Evolutionary conservation across 2,888 invertebrate species (phyloP).

Genomic region (Orthosia gracilis): DNA sequence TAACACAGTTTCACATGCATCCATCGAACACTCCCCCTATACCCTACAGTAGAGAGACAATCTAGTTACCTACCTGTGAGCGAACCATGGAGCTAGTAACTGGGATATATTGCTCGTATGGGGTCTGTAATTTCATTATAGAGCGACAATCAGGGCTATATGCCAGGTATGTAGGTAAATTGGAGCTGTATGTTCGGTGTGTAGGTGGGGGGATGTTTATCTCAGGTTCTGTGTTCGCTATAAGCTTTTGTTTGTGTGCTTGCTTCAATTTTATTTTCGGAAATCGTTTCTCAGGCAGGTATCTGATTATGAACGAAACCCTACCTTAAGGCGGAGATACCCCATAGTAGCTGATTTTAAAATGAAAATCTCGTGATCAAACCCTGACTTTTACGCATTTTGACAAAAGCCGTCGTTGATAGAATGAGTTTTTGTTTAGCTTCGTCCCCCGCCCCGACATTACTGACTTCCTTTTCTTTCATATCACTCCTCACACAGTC

Average conservation of each 20-base stretch:
- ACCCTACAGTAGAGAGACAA: neutral
- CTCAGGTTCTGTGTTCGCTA: neutral
- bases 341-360: no score
- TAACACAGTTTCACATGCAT: constrained; percentile 25
- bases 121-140: constrained; percentile 27
- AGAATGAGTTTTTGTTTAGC: no score
- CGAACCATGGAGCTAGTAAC: neutral
- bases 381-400: no score
- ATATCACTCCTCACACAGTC: no score
- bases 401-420: no score
- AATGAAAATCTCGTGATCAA: no score
- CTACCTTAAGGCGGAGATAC: no score
- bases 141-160: constrained; percentile 20
- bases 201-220: neutral
- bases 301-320: no score
- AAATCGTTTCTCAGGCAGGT: no score
- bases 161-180: neutral
- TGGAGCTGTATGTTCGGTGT: no score
- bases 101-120: constrained; percentile 15
- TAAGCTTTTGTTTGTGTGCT: neutral
- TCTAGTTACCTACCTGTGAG: constrained; percentile 25
- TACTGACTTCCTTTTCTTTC: no score
- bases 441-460: no score
- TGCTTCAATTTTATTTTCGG: neutral
- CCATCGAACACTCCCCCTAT: neutral